These are phyloP conservation scores for Zaprionus capensis DNA, from an alignment of 1,140 invertebrate species.

Conservation along the genomic window DNA sequence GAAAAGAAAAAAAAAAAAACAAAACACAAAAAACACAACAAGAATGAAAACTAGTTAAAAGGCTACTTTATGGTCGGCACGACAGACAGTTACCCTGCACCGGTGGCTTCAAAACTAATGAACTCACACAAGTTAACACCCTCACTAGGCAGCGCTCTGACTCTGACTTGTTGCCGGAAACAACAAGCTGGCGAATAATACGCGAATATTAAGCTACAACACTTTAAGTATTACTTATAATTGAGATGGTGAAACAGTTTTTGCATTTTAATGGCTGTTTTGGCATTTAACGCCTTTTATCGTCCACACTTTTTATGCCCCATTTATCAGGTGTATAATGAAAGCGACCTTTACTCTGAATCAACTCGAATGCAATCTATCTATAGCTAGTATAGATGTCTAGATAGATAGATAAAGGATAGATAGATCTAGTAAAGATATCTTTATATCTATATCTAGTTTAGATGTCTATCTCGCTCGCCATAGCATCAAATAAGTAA, in stretches of 20 bases:
- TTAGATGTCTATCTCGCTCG: no score
- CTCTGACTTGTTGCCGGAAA: not conserved
- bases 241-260: slow-evolving; percentile 1
- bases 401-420: no score
- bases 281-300: not conserved
- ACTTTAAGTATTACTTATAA: slow-evolving; percentile 1
- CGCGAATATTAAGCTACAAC: not conserved
- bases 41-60: slow-evolving; percentile 9
- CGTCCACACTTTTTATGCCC: not conserved
- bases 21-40: not conserved
- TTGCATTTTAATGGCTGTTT: not conserved
- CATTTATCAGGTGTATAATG: not conserved
- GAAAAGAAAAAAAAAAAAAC: not conserved
- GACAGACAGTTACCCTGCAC: slow-evolving; percentile 17
- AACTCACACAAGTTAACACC: not conserved
- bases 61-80: slow-evolving; percentile 5
- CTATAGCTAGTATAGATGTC: not conserved
- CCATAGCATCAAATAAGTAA: no score
- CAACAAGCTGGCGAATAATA: not conserved
- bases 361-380: not conserved
- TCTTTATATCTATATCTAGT: no score
- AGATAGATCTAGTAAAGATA: no score
- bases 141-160: not conserved
- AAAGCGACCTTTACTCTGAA: not conserved
- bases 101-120: not conserved